phyloP scores from a whole-genome alignment of 1,140 invertebrate species.

The Parapsyche elsis region DNA sequence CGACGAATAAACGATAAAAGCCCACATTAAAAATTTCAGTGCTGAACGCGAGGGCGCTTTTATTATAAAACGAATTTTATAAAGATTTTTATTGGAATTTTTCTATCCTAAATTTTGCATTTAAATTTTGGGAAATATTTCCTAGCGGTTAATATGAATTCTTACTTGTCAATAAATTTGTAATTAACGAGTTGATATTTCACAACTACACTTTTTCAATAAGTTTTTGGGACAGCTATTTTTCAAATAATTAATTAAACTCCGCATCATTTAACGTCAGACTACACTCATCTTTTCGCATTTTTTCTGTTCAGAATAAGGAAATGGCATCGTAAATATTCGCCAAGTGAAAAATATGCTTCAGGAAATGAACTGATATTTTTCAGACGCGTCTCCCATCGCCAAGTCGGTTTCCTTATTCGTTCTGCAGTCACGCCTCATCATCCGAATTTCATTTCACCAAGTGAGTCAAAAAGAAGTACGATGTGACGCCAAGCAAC shows the following conservation, averaged over 20 bases:
- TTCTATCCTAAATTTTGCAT: not conserved
- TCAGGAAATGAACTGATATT: slow-evolving; percentile 31
- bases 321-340: too few species aligned
- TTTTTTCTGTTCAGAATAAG: too few species aligned
- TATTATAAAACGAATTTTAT: not conserved
- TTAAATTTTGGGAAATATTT: too few species aligned
- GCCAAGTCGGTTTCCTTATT: slow-evolving; percentile 38
- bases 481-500: not conserved
- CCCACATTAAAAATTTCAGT: slow-evolving; percentile 1
- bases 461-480: not conserved
- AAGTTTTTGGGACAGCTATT: too few species aligned
- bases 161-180: too few species aligned
- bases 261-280: not conserved
- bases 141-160: too few species aligned
- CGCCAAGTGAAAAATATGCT: too few species aligned
- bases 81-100: not conserved
- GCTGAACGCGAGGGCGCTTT: not conserved
- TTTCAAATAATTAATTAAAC: not conserved
- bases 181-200: too few species aligned
- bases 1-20: slow-evolving; percentile 12
- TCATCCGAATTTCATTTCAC: slow-evolving; percentile 20
- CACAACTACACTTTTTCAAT: too few species aligned
- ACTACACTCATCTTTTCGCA: too few species aligned
- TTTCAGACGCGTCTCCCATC: slow-evolving; percentile 7
- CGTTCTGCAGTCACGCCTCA: slow-evolving; percentile 14